phyloP scores from a whole-genome alignment of 1,140 invertebrate species.

The Trichoplusia ni region DNA sequence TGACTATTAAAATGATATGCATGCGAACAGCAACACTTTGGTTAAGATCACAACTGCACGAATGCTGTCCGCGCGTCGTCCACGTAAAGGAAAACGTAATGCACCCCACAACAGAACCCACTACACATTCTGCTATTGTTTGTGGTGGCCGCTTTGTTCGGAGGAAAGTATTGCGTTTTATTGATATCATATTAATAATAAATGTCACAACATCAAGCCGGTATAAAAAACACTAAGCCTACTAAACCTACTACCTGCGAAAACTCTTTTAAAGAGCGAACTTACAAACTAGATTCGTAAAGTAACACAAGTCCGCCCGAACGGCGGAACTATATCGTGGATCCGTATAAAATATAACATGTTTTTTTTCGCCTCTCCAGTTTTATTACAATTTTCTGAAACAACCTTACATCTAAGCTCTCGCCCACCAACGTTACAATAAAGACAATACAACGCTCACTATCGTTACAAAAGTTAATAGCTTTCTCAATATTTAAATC shows the following conservation, averaged over 20 bases:
- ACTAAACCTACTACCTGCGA: constrained; percentile 82
- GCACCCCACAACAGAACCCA: constrained; percentile 58
- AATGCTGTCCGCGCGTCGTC: constrained; percentile 59
- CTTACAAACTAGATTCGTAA: constrained; percentile 81
- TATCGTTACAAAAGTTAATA: constrained; percentile 72
- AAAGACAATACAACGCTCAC: constrained; percentile 79
- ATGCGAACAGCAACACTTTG: constrained; percentile 80
- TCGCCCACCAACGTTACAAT: constrained; percentile 78
- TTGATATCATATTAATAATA: constrained; percentile 78
- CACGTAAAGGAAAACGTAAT: constrained; percentile 59
- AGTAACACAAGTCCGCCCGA: constrained; percentile 66
- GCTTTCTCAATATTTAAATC: constrained; percentile 65
- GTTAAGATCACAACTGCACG: constrained; percentile 68
- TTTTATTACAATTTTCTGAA: constrained; percentile 82
- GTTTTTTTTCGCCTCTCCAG: constrained; percentile 68
- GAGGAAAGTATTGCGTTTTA: constrained; percentile 57
- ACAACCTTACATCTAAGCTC: constrained; percentile 74
- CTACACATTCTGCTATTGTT: constrained; percentile 80
- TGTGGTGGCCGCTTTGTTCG: constrained; percentile 72
- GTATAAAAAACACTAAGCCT: constrained; percentile 83
- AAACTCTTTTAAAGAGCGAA: constrained; percentile 82
- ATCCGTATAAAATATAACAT: constrained; percentile 80
- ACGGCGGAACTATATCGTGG: constrained; percentile 67
- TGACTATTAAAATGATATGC: constrained; percentile 79
- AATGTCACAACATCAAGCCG: constrained; percentile 83